These are phyloP conservation scores for Apocheima hispidaria DNA, from an alignment of 2,888 invertebrate genomes.

Conservation along the genomic window DNA sequence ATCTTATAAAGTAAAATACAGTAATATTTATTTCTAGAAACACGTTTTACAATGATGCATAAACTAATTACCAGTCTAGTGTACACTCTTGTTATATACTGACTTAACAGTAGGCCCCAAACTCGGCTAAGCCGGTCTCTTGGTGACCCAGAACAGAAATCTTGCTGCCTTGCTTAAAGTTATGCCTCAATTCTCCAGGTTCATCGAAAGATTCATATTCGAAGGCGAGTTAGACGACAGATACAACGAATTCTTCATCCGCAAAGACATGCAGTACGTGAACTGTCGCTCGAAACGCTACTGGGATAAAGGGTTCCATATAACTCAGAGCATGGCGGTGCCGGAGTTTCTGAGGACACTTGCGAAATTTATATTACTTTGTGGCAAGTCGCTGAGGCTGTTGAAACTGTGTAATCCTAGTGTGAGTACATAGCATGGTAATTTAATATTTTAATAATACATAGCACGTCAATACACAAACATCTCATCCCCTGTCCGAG, in stretches of 20 bases:
- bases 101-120: no score
- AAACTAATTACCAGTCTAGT: no score
- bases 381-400: conserved; percentile 91
- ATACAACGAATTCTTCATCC: conserved; percentile 94
- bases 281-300: conserved; percentile 88
- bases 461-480: no score
- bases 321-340: conserved; percentile 82
- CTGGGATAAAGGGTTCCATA: conserved; percentile 88
- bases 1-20: no score
- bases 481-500: no score
- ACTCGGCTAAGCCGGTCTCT: no score
- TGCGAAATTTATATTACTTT: conserved; percentile 88
- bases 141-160: no score
- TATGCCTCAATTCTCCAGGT: conserved; percentile 64
- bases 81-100: no score
- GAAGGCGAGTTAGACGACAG: conserved; percentile 93
- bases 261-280: conserved; percentile 88
- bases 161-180: no score
- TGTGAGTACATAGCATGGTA: conserved; percentile 81
- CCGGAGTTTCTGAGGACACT: conserved; percentile 89
- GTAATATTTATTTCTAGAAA: no score
- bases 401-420: conserved; percentile 89
- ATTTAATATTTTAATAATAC: no score
- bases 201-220: conserved; percentile 94
- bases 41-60: no score